These are phyloP conservation scores for Strigamia transsilvanica DNA, from an alignment of 2,888 invertebrate genomes.

Conservation along the genomic window DNA sequence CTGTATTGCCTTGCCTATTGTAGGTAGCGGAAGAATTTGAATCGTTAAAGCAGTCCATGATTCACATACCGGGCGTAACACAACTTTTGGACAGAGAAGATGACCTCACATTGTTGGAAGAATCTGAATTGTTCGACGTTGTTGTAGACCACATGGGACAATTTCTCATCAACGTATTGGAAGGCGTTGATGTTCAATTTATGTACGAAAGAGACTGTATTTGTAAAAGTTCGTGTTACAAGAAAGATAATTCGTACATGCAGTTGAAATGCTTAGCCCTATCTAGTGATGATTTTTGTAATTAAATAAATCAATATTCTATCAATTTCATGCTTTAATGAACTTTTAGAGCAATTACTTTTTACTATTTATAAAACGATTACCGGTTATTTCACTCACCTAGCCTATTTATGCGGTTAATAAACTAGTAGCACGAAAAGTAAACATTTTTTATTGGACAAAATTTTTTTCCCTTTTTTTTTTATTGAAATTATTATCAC, in stretches of 20 bases:
- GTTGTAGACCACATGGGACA: not conserved
- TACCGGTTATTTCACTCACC: too few species aligned
- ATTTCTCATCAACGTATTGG: slow-evolving; percentile 4
- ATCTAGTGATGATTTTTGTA: not conserved
- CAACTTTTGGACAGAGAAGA: not conserved
- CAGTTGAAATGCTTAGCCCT: not conserved
- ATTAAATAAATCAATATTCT: not conserved
- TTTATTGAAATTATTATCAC: too few species aligned
- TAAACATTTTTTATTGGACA: too few species aligned
- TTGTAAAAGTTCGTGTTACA: slow-evolving; percentile 2
- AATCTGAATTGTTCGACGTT: not conserved
- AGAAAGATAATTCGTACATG: not conserved
- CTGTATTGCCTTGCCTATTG: not conserved
- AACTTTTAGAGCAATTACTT: not conserved
- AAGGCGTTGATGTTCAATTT: slow-evolving; percentile 16
- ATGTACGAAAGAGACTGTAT: slow-evolving; percentile 8
- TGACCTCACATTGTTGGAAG: not conserved
- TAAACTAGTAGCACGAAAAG: too few species aligned
- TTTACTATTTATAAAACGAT: too few species aligned
- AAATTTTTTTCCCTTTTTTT: too few species aligned
- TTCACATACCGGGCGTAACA: not conserved
- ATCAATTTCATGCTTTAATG: not conserved
- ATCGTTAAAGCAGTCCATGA: not conserved
- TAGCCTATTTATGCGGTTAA: too few species aligned
- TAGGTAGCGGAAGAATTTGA: slow-evolving; percentile 18